phyloP scores from a whole-genome alignment of 1,140 invertebrate species.

The Thalassaphorura encarpata region DNA sequence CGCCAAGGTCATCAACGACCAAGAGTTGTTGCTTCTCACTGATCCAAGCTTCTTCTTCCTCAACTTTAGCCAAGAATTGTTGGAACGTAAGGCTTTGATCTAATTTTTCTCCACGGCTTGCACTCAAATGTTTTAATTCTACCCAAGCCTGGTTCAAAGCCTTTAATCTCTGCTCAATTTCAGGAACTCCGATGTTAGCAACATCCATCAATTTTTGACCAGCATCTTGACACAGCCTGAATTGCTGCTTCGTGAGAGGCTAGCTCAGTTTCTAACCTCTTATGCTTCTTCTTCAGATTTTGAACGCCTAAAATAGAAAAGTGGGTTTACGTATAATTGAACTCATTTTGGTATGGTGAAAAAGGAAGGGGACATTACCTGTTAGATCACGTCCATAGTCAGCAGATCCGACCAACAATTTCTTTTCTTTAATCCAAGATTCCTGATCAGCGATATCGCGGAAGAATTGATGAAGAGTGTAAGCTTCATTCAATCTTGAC shows the following conservation, averaged over 20 bases:
- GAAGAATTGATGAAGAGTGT: slow-evolving; percentile 98
- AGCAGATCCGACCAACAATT: slow-evolving; percentile 90
- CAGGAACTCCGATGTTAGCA: slow-evolving; percentile 89
- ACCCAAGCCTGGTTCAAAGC: slow-evolving; percentile 80
- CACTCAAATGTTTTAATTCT: slow-evolving; percentile 78
- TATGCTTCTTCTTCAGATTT: slow-evolving; percentile 97
- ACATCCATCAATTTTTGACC: slow-evolving; percentile 94
- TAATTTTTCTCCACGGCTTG: slow-evolving; percentile 77
- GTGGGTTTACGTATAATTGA: not conserved
- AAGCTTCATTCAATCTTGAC: slow-evolving; percentile 80
- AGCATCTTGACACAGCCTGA: slow-evolving; percentile 90
- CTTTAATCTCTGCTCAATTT: slow-evolving; percentile 77
- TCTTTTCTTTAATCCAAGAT: slow-evolving; percentile 99
- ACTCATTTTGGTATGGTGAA: too few relatives aligned
- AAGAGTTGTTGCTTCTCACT: slow-evolving; percentile 95
- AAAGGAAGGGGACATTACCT: slow-evolving; percentile 36
- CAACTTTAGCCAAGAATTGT: slow-evolving; percentile 95
- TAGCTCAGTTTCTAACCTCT: slow-evolving; percentile 86
- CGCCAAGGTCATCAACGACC: slow-evolving; percentile 91
- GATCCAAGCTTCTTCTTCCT: slow-evolving; percentile 99
- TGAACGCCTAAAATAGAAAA: slow-evolving; percentile 56
- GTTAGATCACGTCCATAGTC: slow-evolving; percentile 97
- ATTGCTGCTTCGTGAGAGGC: slow-evolving; percentile 94
- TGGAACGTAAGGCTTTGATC: slow-evolving; percentile 92
- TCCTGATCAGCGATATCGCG: slow-evolving; percentile 99